Base-by-base conservation (phyloP, 2,797 vertebrate genomes). In the Synanceia verrucosa region DNA sequence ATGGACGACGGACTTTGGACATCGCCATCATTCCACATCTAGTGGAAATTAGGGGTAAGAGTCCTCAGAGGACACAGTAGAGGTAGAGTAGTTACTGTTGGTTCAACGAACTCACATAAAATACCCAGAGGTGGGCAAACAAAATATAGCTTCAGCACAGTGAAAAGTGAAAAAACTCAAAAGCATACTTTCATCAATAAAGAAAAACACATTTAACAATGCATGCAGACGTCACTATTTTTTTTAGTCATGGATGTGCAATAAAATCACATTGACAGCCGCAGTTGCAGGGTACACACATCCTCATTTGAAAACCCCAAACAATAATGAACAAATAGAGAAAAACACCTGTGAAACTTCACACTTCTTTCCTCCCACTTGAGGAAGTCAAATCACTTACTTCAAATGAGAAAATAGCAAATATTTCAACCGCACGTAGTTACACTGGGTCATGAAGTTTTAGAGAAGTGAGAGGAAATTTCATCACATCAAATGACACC, bases 291-390 rank as follows among this genome's bases (percentile, higher is more conserved):
- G n/a, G 50, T 58, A 13, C 66, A 65, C 59, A 79, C 47, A 84
- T 90, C 86, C 84, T 88, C 84, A 65, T 87, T 90, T 85, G 36
- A 78, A 86, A 85, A 23, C 43, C 68, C 52, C 3, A 2, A 78
- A 76, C 65, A 66, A 68, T 79, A 26, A 86, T 82, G 53, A 78
- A 63, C 69, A 62, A 46, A 82, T 50, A 46, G 28, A 72, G 37
- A 81, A 65, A 61, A 74, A 33, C 24, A 73, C 5, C 21, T 62
- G 56, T 65, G 70, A 84, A 79, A 88, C 64, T 72, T 21, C 66
- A 61, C 5, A 71, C 33, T 12, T 80, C 55, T 78, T 79, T 61
- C 33, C 28, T 44, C 21, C 2, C 9, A 24, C n/a, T 83, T 28
- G 41, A 82, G 77, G 82, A 91, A 88, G 68, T 80, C 11, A 48